phyloP scores from a whole-genome alignment of 2,797 vertebrate genomes.

The Remorina albescens region DNA sequence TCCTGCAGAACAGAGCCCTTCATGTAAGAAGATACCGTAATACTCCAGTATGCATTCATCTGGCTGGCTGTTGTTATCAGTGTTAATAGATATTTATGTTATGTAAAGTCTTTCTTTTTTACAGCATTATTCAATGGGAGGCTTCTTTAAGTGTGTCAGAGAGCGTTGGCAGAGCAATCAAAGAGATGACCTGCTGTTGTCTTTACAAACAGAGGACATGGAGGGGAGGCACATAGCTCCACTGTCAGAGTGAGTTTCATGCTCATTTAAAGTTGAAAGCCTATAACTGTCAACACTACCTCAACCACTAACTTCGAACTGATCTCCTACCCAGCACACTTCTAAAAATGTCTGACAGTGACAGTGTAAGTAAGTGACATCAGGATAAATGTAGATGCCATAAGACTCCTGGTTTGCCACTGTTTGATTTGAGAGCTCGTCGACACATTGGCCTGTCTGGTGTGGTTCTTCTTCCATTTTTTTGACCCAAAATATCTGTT shows the following conservation, averaged over 20 bases:
- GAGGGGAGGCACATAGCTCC: constrained; percentile 43
- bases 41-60: not conserved
- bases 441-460: no score
- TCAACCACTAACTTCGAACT: not conserved
- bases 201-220: constrained; percentile 46
- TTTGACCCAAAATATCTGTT: not conserved
- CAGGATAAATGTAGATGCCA: not conserved
- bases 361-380: not conserved
- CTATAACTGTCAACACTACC: not conserved
- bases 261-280: not conserved
- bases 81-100: not conserved
- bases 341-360: no score
- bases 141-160: constrained; percentile 85
- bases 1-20: constrained; percentile 30
- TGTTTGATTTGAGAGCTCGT: not conserved
- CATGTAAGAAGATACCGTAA: constrained; percentile 63
- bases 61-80: not conserved
- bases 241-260: constrained; percentile 67
- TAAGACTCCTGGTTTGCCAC: no score
- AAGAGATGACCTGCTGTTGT: not conserved
- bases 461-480: no score
- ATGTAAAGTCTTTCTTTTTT: not conserved
- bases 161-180: constrained; percentile 63
- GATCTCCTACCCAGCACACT: not conserved
- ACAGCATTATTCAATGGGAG: constrained; percentile 85